phyloP scores from a whole-genome alignment of 2,113 vertebrate genomes.

The Regulus satrapa region DNA sequence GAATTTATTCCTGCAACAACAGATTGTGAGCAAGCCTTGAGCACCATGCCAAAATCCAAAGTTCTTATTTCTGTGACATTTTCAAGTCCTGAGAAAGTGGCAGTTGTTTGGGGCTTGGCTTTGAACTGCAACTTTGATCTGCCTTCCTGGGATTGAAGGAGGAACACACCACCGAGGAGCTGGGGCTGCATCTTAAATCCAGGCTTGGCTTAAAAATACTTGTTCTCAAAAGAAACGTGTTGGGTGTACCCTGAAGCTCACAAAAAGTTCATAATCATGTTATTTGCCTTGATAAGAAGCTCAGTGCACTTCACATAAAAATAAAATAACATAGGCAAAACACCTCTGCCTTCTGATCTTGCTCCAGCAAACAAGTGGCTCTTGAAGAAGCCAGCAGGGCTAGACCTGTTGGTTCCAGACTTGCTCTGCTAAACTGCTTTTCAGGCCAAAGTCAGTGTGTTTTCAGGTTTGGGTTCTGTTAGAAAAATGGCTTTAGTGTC shows the following conservation, averaged over 20 bases:
- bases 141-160: not conserved
- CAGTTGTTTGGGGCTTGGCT: conserved; percentile 9
- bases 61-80: not conserved
- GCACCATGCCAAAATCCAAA: not conserved
- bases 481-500: not conserved
- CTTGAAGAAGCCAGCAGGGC: not conserved
- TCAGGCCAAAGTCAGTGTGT: not conserved
- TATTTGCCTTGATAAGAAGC: not conserved
- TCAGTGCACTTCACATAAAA: not conserved
- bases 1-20: not conserved
- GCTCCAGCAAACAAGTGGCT: not conserved
- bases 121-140: conserved; percentile 20
- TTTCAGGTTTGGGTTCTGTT: not conserved
- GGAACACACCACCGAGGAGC: not conserved
- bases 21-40: not conserved
- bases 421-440: not conserved
- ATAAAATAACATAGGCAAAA: not conserved
- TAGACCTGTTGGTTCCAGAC: not conserved
- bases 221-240: not conserved
- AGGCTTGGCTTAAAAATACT: not conserved
- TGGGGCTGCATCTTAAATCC: not conserved
- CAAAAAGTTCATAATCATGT: not conserved
- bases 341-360: not conserved
- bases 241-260: not conserved
- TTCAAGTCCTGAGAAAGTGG: conserved; percentile 6